Conservation (phyloP, 2,113 vertebrate species). For the Scolopax mira region DNA sequence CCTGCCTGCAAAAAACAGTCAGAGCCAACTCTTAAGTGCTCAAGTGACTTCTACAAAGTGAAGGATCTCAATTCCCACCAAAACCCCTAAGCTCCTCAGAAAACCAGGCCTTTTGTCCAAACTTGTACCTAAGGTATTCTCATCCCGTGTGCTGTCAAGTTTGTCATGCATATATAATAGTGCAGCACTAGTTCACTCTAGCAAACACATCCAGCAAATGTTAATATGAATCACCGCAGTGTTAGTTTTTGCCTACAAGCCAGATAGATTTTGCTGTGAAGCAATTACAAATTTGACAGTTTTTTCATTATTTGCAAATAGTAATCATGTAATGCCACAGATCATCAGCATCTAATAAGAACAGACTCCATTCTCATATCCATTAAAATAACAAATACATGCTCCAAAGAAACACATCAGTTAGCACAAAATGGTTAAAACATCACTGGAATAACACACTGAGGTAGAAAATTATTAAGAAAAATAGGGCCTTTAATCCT, state of each 20-base stretch:
- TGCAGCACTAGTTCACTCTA: neutral
- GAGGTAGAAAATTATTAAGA: neutral
- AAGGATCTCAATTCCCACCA: neutral
- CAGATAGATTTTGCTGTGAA: neutral
- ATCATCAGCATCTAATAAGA: neutral
- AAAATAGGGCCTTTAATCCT: neutral
- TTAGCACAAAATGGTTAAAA: neutral
- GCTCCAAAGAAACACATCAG: neutral
- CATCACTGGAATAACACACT: neutral
- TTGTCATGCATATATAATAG: neutral
- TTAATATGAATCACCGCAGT: neutral
- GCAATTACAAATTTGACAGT: slow-evolving; percentile 16
- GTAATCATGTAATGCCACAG: neutral
- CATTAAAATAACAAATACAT: neutral
- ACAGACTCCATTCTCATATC: neutral
- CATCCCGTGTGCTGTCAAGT: neutral
- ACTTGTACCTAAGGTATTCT: neutral
- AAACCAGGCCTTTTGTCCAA: neutral
- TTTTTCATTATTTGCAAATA: slow-evolving; percentile 25
- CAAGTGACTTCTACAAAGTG: neutral
- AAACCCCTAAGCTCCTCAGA: neutral
- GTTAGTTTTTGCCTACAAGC: neutral
- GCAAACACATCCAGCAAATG: neutral
- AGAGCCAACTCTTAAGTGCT: neutral
- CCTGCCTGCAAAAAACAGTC: neutral